Evolutionary conservation across 2,113 vertebrate species (phyloP).

Genomic region (Clarias macrocephalus): DNA sequence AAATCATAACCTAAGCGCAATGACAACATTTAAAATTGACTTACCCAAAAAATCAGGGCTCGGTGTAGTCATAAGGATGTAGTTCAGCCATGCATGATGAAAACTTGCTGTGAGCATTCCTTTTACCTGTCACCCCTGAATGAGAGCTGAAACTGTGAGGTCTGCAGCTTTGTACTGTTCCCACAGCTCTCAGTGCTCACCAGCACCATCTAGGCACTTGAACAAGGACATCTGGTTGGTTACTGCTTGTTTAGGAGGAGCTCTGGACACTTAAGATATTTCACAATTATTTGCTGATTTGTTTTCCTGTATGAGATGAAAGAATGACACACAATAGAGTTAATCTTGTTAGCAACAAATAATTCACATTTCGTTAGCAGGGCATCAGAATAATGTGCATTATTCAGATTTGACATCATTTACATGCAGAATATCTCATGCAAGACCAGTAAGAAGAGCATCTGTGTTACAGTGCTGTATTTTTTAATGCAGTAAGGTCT

Average conservation of each 20-base stretch:
- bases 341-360: background rate
- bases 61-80: constrained; percentile 8
- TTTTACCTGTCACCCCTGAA: constrained; percentile 48
- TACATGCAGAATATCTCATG: background rate
- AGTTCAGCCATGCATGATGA: constrained; percentile 9
- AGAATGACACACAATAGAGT: background rate
- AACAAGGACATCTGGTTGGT: constrained; percentile 46
- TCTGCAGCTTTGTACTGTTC: constrained; percentile 42
- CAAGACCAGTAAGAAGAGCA: background rate
- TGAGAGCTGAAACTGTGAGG: constrained; percentile 42
- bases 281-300: background rate
- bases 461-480: background rate
- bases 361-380: background rate
- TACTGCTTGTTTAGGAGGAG: constrained; percentile 33
- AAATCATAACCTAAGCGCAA: background rate
- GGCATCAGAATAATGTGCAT: background rate
- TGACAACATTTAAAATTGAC: constrained; percentile 9
- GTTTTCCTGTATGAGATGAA: background rate
- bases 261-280: background rate
- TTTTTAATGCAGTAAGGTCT: constrained; percentile 3
- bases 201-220: constrained; percentile 55
- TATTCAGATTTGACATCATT: background rate
- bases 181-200: constrained; percentile 44
- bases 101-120: constrained; percentile 36
- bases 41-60: constrained; percentile 36